Conservation (phyloP, 1,140 invertebrate genomes). For the Thalassaphorura encarpata region DNA sequence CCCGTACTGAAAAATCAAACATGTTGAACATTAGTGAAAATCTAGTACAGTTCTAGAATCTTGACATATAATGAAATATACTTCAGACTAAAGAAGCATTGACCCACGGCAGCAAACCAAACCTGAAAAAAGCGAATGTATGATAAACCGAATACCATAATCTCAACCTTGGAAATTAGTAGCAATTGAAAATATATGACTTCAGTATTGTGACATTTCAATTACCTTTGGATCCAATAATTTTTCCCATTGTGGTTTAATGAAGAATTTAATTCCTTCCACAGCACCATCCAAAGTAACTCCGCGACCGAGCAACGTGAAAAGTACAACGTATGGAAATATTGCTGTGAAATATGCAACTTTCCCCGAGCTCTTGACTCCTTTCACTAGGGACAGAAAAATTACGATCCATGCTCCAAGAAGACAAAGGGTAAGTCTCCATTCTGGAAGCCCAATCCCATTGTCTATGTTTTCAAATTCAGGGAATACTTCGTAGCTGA, state of each 20-base stretch:
- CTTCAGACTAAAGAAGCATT: slow-evolving; percentile 34
- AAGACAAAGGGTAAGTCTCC: slow-evolving; percentile 62
- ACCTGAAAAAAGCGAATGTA: not conserved
- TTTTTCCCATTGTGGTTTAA: slow-evolving; percentile 56
- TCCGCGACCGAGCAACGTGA: slow-evolving; percentile 41
- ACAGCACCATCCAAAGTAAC: slow-evolving; percentile 39
- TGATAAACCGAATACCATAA: not conserved
- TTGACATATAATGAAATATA: not conserved
- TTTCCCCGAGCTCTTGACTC: slow-evolving; percentile 66
- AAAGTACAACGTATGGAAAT: slow-evolving; percentile 45
- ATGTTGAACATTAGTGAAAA: not conserved
- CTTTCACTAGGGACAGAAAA: slow-evolving; percentile 63
- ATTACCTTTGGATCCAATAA: slow-evolving; percentile 51
- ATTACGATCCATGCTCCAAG: slow-evolving; percentile 63
- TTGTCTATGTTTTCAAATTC: slow-evolving; percentile 55
- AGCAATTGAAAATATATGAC: not conserved
- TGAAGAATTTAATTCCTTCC: slow-evolving; percentile 53
- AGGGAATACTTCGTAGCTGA: slow-evolving; percentile 53
- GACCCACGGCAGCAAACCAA: slow-evolving; percentile 36
- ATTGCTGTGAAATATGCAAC: slow-evolving; percentile 38
- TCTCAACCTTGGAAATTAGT: not conserved
- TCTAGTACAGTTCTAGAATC: not conserved
- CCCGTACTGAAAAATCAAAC: slow-evolving; percentile 8
- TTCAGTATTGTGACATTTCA: not conserved
- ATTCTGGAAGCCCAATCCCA: slow-evolving; percentile 60